A percentile compares a stretch with the other conserved stretches of the same genome.
These are phyloP conservation scores for Paradoxurus hermaphroditus DNA, from an alignment of 2,113 vertebrate genomes.

Conservation along the genomic window DNA sequence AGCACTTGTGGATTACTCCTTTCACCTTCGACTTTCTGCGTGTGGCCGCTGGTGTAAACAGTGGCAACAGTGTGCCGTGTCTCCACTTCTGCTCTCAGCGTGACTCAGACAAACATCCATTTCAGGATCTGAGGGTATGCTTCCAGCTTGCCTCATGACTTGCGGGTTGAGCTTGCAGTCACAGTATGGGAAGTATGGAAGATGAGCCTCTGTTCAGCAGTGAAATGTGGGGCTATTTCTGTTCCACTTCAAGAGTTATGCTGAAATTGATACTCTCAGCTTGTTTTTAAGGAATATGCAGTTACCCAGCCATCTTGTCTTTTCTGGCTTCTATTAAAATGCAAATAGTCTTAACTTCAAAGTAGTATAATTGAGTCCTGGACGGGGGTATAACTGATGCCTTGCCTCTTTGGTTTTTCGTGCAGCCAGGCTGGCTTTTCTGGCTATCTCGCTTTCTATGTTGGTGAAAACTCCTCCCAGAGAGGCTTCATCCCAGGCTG, in stretches of 20 bases:
- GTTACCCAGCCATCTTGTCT: background rate
- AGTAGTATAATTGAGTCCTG: conserved; percentile 49
- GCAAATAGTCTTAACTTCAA: conserved; percentile 49
- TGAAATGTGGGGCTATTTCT: conserved; percentile 21
- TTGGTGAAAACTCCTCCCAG: background rate
- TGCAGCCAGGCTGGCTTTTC: conserved; percentile 9
- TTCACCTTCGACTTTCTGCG: background rate
- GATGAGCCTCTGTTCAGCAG: background rate
- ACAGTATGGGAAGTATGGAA: conserved; percentile 9
- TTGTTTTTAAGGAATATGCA: conserved; percentile 41
- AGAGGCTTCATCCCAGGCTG: background rate
- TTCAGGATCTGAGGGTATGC: background rate
- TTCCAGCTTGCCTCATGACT: background rate
- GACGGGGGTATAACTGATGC: background rate
- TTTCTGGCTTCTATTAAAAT: conserved; percentile 60
- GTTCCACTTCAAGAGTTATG: conserved; percentile 40
- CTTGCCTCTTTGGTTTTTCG: background rate
- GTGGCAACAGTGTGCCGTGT: background rate
- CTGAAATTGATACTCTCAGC: conserved; percentile 40
- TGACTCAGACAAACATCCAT: background rate
- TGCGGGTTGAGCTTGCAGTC: background rate
- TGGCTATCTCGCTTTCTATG: background rate
- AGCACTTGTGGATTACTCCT: background rate
- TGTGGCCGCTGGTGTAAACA: background rate
- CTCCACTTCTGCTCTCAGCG: background rate